phyloP scores from a whole-genome alignment of 1,140 invertebrate species.

The Homalodisca vitripennis region DNA sequence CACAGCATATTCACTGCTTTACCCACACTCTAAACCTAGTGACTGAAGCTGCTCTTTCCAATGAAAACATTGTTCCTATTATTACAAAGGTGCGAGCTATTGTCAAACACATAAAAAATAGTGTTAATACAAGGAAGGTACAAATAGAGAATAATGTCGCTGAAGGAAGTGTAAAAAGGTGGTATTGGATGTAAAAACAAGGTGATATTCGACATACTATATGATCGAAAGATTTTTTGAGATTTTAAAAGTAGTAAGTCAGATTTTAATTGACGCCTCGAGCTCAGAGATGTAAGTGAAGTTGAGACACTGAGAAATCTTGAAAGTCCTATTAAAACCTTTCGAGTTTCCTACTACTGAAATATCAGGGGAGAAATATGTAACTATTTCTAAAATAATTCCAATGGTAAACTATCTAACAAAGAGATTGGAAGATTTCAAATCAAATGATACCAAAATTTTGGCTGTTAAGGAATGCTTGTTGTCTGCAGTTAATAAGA shows the following conservation, averaged over 20 bases:
- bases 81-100: conserved; percentile 21
- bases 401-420: conserved; percentile 47
- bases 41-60: background rate
- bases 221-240: conserved; percentile 48
- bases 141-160: conserved; percentile 17
- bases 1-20: conserved; percentile 31
- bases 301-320: conserved; percentile 43
- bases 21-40: conserved; percentile 31
- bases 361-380: conserved; percentile 49
- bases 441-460: too few relatives aligned
- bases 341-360: conserved; percentile 48
- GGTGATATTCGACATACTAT: conserved; percentile 47
- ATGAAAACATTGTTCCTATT: background rate
- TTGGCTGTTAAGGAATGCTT: too few relatives aligned
- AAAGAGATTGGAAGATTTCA: too few relatives aligned
- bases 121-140: conserved; percentile 17
- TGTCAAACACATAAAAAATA: conserved; percentile 27
- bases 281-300: conserved; percentile 46
- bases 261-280: conserved; percentile 43
- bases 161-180: conserved; percentile 40
- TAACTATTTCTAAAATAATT: conserved; percentile 47
- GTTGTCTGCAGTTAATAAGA: conserved; percentile 40
- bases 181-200: conserved; percentile 43
- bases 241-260: conserved; percentile 42
- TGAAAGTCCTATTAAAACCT: conserved; percentile 43